Evolutionary conservation across 1,140 invertebrate genomes (phyloP).

Genomic region (Platyscapa corneri): DNA sequence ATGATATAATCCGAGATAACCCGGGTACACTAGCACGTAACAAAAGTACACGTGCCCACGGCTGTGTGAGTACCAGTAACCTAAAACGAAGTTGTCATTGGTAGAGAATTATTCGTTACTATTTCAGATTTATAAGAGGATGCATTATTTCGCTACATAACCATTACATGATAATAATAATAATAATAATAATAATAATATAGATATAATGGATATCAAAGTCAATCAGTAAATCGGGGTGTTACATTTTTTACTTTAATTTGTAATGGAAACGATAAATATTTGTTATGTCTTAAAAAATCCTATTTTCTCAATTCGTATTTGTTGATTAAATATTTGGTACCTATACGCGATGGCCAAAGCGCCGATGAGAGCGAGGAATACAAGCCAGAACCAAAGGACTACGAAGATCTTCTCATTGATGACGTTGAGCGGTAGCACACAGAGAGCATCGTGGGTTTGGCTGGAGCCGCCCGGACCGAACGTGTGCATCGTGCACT

Average conservation of each 20-base stretch:
- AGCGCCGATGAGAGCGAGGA: slow-evolving; percentile 69
- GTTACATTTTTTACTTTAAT: too few species aligned
- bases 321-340: neutral
- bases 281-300: neutral
- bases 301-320: neutral
- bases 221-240: too few species aligned
- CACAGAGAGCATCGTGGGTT: slow-evolving; percentile 75
- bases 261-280: neutral
- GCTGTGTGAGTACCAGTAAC: slow-evolving; percentile 72
- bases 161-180: too few species aligned
- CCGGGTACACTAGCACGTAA: slow-evolving; percentile 75
- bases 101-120: too few species aligned
- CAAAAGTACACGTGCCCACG: slow-evolving; percentile 74
- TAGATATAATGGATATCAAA: too few species aligned
- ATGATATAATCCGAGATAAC: slow-evolving; percentile 56
- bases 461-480: slow-evolving; percentile 65
- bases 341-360: slow-evolving; percentile 70
- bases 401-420: slow-evolving; percentile 77
- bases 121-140: too few species aligned
- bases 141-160: too few species aligned
- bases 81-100: slow-evolving; percentile 54
- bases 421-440: slow-evolving; percentile 77
- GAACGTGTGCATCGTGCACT: slow-evolving; percentile 80
- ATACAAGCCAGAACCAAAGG: slow-evolving; percentile 77
- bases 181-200: too few species aligned